Evolutionary conservation across 1,140 invertebrate species (phyloP).

Genomic region (Trichoplusia ni): DNA sequence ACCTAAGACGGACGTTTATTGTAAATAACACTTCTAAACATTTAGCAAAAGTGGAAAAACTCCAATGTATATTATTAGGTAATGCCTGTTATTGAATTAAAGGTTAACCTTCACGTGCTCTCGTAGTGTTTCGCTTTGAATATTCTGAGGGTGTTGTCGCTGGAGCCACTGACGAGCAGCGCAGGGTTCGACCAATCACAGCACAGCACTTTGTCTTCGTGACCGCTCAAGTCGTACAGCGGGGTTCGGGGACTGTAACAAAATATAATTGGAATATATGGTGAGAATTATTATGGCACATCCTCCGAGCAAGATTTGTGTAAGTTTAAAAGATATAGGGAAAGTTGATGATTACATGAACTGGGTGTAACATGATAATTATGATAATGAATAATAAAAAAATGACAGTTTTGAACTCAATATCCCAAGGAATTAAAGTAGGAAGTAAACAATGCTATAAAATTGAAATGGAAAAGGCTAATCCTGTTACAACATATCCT

Average conservation of each 20-base stretch:
- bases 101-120: constrained; percentile 38
- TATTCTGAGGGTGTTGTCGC: constrained; percentile 96
- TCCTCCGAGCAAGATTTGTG: too few relatives aligned
- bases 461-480: too few relatives aligned
- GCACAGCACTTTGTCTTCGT: constrained; percentile 96
- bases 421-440: too few relatives aligned
- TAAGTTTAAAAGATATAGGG: too few relatives aligned
- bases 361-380: too few relatives aligned
- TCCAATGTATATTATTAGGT: constrained; percentile 11
- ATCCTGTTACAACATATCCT: too few relatives aligned
- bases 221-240: constrained; percentile 95
- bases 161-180: constrained; percentile 94
- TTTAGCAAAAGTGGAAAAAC: constrained; percentile 11
- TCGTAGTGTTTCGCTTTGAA: constrained; percentile 86
- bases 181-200: constrained; percentile 96
- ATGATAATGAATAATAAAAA: too few relatives aligned
- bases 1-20: constrained; percentile 9
- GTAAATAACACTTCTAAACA: constrained; percentile 1
- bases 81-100: neutral
- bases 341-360: too few relatives aligned
- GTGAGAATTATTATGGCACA: constrained; percentile 24
- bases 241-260: constrained; percentile 92
- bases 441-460: too few relatives aligned
- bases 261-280: too few relatives aligned
- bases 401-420: too few relatives aligned